phyloP scores from a whole-genome alignment of 2,113 vertebrate genomes.

The Pseudopipra pipra region DNA sequence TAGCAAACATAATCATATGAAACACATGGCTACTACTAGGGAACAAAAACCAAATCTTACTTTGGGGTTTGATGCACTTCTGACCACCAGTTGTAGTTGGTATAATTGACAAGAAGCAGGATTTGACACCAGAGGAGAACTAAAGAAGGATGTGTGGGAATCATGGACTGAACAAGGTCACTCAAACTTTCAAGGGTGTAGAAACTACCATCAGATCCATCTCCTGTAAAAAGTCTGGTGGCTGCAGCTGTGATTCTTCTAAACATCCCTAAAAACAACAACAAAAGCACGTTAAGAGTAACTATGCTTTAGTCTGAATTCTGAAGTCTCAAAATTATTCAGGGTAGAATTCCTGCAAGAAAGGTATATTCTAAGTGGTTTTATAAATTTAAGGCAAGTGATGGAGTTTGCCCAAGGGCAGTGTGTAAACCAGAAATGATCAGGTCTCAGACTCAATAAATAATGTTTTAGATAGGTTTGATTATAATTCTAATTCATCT shows the following conservation, averaged over 20 bases:
- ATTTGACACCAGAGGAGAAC: constrained; percentile 99
- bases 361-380: neutral
- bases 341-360: neutral
- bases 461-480: neutral
- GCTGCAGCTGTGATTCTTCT: constrained; percentile 93
- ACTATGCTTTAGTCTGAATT: neutral
- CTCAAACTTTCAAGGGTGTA: constrained; percentile 89
- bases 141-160: constrained; percentile 92
- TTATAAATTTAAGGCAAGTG: neutral
- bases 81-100: constrained; percentile 96
- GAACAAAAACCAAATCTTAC: constrained; percentile 67
- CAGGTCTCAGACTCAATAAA: neutral
- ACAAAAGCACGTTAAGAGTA: neutral
- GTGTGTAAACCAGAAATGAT: neutral
- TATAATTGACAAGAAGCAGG: constrained; percentile 94
- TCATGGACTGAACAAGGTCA: constrained; percentile 83
- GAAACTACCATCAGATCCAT: constrained; percentile 77
- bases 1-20: neutral
- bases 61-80: constrained; percentile 94
- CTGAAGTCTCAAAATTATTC: neutral
- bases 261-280: constrained; percentile 86
- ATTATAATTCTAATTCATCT: neutral
- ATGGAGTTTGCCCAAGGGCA: neutral
- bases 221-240: constrained; percentile 85
- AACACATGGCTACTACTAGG: neutral